Evolutionary conservation across 1,140 invertebrate species (phyloP), one percentile per base, ranked within the genome.

Genomic region (Eupeodes corollae): DNA sequence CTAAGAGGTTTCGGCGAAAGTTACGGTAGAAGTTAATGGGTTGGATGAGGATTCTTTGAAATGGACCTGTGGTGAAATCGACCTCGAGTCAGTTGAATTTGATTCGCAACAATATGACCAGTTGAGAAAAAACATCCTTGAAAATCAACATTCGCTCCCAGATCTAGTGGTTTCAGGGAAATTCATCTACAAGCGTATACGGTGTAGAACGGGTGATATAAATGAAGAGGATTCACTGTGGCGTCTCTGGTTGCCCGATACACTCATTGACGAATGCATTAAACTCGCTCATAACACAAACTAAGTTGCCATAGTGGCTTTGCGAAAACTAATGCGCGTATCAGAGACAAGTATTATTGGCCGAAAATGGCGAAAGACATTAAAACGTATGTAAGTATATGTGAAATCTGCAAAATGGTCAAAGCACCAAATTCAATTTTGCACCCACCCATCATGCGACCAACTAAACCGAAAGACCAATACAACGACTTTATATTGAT

Each of bases 401-500:
- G 48, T 40, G 48, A 49, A 6, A 26, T 38, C 3, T 49, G 48
- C 9, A 49, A 49, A 14, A 16, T 16, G 32, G 32, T 13, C 6
- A 47, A 47, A 41, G n/a, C 14, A 13, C 35, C 35, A n/a, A 45
- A 45, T n/a, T 21, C 21, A 40, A 34, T 37, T n/a, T 13, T 31
- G 5, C 13, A 35, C n/a, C 48, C 48, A 16, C 34, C 33, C 14
- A 49, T 49, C 42, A 42, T 42, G 12, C 16, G 21, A 33, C 21
- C 42, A 15, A 11, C 21, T 6, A 18, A 19, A 40, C 48, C 0
- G 2, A 42, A 10, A n/a, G 54, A 10, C 42, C 45, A n/a, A 50
- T 53, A 19, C 54, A 56, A 33, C 33, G 42, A n/a, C 13, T 54
- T 1, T 52, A 41, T 21, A n/a, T n/a, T n/a, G 44, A 46, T 15